Evolutionary conservation across 2,797 vertebrate species (phyloP), one percentile per base, ranked within the genome.

Genomic region (Chaetophractus vellerosus): DNA sequence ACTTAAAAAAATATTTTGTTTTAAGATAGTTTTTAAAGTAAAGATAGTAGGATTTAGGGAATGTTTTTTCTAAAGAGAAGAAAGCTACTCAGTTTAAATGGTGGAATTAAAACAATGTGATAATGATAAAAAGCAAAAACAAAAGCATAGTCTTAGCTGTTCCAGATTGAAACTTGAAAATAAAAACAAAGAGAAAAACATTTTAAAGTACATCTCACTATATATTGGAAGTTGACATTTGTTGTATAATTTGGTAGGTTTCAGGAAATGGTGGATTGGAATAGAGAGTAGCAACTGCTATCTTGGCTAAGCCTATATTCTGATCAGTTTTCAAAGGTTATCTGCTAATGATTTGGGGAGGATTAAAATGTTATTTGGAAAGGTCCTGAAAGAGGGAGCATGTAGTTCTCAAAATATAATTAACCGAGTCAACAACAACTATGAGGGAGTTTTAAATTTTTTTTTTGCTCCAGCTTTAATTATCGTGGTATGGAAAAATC

Each of bases 101-200:
- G 1, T 68, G 33, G 80, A 74, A 69, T 48, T 75, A 36, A 68
- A 68, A 94, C 88, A 33, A 61, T 69, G 12, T 33, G 19, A 55
- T 55, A 19, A 55, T 28, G 83, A 75, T 21, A 88, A 64, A 80
- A 89, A 69, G 57, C 10, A 38, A 86, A 94, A 91, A 75, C 31
- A 71, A 88, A 85, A 59, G 5, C 5, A 57, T 85, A 71, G 36
- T 82, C 48, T 89, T 71, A 91, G 55, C 52, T 41, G 28, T 64
- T 33, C 48, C 81, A 85, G 48, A 93, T 85, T 86, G 57, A 14
- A 61, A 57, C 71, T 75, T 92, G 75, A 87, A 94, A 88, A 86
- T 92, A 83, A 89, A 96, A 36, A 76, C 80, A 66, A 66, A 90
- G 41, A 64, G 80, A 92, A 88, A 91, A 21, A 41, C 21, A 74